Conservation (phyloP, 2,797 vertebrate genomes). For the Neosalanx taihuensis region DNA sequence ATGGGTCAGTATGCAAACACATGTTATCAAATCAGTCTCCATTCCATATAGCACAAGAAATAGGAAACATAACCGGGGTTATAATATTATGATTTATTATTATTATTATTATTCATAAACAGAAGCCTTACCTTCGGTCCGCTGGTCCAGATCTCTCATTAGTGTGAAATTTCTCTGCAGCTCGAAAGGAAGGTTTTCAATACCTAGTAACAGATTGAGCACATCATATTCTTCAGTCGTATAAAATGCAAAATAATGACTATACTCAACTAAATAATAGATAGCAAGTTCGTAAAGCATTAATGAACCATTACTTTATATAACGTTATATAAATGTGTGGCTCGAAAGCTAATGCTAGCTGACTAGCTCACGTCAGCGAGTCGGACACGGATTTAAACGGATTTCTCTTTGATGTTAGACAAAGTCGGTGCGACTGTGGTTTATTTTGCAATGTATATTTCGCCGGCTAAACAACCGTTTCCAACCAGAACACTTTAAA, state of each 20-base stretch:
- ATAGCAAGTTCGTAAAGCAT: no score
- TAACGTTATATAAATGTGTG: no score
- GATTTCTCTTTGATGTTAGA: neutral
- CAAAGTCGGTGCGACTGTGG: neutral
- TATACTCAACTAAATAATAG: no score
- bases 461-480: neutral
- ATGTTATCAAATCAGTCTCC: no score
- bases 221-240: neutral
- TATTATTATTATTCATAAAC: no score
- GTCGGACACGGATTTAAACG: neutral
- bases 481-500: neutral
- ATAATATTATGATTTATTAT: no score
- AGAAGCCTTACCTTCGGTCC: slow-evolving; percentile 78
- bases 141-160: slow-evolving; percentile 86
- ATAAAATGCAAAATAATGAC: no score
- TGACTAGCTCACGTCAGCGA: neutral
- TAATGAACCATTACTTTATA: no score
- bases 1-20: no score
- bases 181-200: slow-evolving; percentile 87
- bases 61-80: no score
- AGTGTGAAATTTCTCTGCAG: slow-evolving; percentile 88
- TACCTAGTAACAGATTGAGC: slow-evolving; percentile 65
- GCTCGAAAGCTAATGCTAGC: neutral
- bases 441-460: neutral
- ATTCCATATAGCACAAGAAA: no score